phyloP scores from a whole-genome alignment of 2,888 invertebrate genomes.

The Agriopis marginaria region DNA sequence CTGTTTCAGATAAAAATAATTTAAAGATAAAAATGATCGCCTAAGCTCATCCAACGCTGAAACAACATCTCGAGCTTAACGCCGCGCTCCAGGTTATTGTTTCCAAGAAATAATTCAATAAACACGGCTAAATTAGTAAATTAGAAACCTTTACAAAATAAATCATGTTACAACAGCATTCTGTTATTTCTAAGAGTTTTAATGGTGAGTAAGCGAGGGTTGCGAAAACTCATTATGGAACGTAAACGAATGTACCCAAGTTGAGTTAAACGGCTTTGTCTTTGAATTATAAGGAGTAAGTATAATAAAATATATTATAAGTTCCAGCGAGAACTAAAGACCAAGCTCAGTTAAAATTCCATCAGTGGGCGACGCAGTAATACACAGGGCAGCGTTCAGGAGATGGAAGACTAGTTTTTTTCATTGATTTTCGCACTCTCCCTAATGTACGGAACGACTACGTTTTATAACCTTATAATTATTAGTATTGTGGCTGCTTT shows the following conservation, averaged over 20 bases:
- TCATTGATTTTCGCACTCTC: too few species aligned
- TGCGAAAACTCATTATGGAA: slow-evolving; percentile 29
- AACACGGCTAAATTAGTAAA: slow-evolving; percentile 30
- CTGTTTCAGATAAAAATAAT: slow-evolving; percentile 20
- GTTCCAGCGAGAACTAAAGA: background rate
- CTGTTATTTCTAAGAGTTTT: slow-evolving; percentile 31
- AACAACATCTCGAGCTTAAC: slow-evolving; percentile 25
- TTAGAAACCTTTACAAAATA: slow-evolving; percentile 31
- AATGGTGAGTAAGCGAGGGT: slow-evolving; percentile 23
- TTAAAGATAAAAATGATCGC: slow-evolving; percentile 16
- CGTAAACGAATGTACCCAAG: slow-evolving; percentile 21
- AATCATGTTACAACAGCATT: slow-evolving; percentile 28
- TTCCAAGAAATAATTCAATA: slow-evolving; percentile 31
- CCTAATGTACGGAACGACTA: too few species aligned
- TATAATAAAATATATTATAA: background rate
- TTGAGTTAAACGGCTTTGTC: slow-evolving; percentile 20
- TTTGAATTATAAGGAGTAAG: slow-evolving; percentile 5
- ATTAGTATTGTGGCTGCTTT: too few species aligned
- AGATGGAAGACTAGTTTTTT: too few species aligned
- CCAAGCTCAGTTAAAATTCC: too few species aligned
- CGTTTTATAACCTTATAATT: too few species aligned
- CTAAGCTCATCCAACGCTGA: slow-evolving; percentile 20
- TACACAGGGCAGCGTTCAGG: too few species aligned
- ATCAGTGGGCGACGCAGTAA: too few species aligned
- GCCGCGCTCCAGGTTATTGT: slow-evolving; percentile 21